Conservation (phyloP, 2,888 invertebrate species). For the Opisthograptis luteolata region DNA sequence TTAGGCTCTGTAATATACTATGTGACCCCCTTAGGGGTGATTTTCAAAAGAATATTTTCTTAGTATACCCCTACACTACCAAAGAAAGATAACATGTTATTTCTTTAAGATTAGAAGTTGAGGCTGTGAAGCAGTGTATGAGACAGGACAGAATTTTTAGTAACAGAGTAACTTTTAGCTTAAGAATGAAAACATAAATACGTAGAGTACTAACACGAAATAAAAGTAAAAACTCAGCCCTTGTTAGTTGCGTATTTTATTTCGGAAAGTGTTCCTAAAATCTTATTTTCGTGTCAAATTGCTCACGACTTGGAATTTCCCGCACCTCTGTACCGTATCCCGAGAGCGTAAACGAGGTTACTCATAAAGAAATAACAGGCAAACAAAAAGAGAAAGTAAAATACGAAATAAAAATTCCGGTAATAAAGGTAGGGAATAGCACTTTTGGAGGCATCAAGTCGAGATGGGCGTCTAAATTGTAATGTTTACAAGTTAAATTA, state of each 20-base stretch:
- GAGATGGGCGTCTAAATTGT: conserved; percentile 75
- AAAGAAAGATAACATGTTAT: too few species aligned
- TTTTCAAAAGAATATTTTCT: too few species aligned
- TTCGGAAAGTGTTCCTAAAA: conserved; percentile 21
- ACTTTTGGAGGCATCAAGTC: conserved; percentile 72
- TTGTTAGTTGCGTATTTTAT: conserved; percentile 20
- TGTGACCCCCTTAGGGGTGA: too few species aligned
- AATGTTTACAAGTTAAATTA: conserved; percentile 82
- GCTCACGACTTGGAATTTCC: conserved; percentile 33
- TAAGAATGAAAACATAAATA: background rate
- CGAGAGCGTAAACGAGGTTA: conserved; percentile 51
- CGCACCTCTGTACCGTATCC: conserved; percentile 17
- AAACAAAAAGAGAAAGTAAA: conserved; percentile 58
- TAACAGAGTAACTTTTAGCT: too few species aligned
- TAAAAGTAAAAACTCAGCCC: background rate
- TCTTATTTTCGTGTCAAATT: conserved; percentile 26
- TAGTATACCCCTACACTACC: too few species aligned
- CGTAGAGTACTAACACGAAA: background rate
- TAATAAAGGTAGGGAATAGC: conserved; percentile 70
- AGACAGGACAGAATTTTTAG: too few species aligned
- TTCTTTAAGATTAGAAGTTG: too few species aligned
- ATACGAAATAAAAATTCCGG: conserved; percentile 66
- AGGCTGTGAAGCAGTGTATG: too few species aligned
- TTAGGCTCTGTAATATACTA: too few species aligned
- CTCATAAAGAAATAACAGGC: conserved; percentile 62